Evolutionary conservation across 2,113 vertebrate genomes (phyloP), one percentile per base, ranked within the genome.

Genomic region (Chiloscyllium plagiosum): DNA sequence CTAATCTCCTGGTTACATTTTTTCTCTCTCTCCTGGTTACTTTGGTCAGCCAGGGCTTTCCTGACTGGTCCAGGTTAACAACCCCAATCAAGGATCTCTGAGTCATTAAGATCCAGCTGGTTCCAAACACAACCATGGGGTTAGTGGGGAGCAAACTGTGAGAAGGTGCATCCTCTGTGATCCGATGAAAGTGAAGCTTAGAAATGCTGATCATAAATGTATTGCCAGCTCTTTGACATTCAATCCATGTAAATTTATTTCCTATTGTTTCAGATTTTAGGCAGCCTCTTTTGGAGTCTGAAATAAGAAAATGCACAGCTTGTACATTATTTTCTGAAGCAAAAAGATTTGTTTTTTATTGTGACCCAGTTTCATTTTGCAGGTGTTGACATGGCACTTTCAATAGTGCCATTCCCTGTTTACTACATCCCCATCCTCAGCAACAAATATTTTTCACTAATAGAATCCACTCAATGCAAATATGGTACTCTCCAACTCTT

Each of bases 311-410:
- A 42, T 83, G 1, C 56, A 66, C 12, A 33, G 56, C 29, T 61
- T 2, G 19, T 66, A 17, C 89, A 37, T 92, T 33, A 92, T 15
- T 33, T 6, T 6, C 29, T 66, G 56, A 66, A 20, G 37, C 17
- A 92, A n/a, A 92, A 66, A 65, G 89, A 65, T 92, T 66, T 92
- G 33, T 61, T 47, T 92, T 92, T 90, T 33, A 19, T 92, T 66
- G 61, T 66, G 61, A 92, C 56, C 89, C 89, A 92, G 61, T 22
- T 92, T 37, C 15, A 19, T n/a, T n/a, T 92, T 66, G 19, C 6
- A 37, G 61, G 65, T 7, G 29, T 12, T 90, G 19, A 17, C 6
- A 17, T 52, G 26, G 13, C 56, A 17, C 26, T 33, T 61, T 26
- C 52, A 61, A 4, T 42, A 83, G 33, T n/a, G 52, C 61, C 29